phyloP scores from a whole-genome alignment of 2,888 invertebrate species.

The Aleiodes alternator region DNA sequence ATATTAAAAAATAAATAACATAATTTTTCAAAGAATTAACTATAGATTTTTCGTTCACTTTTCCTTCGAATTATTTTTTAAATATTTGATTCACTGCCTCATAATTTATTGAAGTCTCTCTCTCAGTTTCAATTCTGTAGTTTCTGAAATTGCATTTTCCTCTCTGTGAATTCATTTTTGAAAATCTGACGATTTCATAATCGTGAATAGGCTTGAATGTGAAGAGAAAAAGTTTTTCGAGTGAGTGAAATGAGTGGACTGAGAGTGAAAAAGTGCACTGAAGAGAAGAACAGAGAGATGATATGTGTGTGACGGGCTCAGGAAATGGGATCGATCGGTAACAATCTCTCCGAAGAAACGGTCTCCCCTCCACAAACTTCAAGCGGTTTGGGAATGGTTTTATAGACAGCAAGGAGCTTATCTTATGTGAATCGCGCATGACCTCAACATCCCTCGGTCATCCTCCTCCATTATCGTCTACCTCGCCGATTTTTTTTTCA shows the following conservation, averaged over 20 bases:
- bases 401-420: not conserved
- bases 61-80: no score
- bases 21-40: no score
- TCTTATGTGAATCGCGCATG: constrained; percentile 5
- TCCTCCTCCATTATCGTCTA: constrained; percentile 2
- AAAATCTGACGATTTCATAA: constrained; percentile 15
- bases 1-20: no score
- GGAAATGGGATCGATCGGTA: constrained; percentile 14
- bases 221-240: no score
- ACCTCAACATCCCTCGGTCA: constrained; percentile 10
- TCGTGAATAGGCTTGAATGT: not conserved
- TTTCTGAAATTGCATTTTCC: no score
- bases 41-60: no score
- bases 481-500: constrained; percentile 2
- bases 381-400: not conserved
- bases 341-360: not conserved
- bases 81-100: no score
- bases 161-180: no score
- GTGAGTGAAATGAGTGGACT: no score
- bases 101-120: no score
- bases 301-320: not conserved
- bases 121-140: no score
- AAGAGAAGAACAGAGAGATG: no score
- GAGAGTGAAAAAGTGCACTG: not conserved
- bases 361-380: not conserved